A percentile compares a stretch with the other conserved stretches of the same genome.
Conservation (phyloP, 1,140 invertebrate genomes). For the Dolichoris vasculosae region DNA sequence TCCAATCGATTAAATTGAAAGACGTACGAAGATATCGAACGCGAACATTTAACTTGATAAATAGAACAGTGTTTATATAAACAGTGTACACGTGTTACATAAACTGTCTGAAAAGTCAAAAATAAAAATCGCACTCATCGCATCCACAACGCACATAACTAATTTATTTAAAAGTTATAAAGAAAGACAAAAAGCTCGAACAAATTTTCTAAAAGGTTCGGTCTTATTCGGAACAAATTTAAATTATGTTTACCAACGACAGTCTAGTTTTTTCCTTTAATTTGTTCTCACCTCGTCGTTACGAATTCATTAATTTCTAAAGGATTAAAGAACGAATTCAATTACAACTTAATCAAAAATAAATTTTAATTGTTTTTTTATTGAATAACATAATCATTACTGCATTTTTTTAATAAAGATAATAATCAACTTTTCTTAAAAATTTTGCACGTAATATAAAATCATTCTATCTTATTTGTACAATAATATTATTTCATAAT, state of each 20-base stretch:
- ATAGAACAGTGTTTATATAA: conserved; percentile 46
- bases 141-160: background rate
- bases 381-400: too few relatives aligned
- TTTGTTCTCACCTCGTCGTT: background rate
- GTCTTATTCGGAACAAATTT: background rate
- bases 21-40: conserved; percentile 1
- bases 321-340: background rate
- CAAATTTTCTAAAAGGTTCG: background rate
- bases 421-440: too few relatives aligned
- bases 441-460: too few relatives aligned
- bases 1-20: background rate
- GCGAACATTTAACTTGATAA: conserved; percentile 37
- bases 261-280: background rate
- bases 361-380: too few relatives aligned
- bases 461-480: too few relatives aligned
- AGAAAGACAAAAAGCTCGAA: conserved; percentile 3
- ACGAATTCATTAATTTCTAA: background rate
- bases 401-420: too few relatives aligned
- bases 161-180: conserved; percentile 2
- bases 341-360: background rate
- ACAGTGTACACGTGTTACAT: conserved; percentile 28
- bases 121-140: conserved; percentile 25
- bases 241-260: background rate
- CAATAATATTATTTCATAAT: too few relatives aligned
- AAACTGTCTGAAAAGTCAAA: conserved; percentile 43